Conservation (phyloP, 1,140 invertebrate genomes). For the Anastrepha ludens region DNA sequence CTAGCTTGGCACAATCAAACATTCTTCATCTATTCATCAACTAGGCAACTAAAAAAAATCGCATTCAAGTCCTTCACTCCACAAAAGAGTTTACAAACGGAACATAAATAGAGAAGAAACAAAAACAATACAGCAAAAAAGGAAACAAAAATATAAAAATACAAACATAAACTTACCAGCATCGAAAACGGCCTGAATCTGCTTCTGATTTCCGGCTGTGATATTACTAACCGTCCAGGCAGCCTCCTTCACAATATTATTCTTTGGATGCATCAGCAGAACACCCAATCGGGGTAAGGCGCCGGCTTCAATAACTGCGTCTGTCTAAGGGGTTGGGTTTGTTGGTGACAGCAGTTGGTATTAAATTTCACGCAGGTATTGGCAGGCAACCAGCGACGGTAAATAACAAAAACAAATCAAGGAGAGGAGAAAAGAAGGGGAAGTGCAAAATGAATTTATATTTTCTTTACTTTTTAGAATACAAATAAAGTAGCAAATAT, state of each 20-base stretch:
- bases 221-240: constrained; percentile 99
- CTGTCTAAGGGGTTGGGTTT: constrained; percentile 82
- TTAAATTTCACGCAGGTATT: constrained; percentile 39
- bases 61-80: background rate
- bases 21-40: background rate
- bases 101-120: background rate
- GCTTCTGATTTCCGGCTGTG: constrained; percentile 94
- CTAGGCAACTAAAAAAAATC: background rate
- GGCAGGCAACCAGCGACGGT: background rate
- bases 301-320: constrained; percentile 88
- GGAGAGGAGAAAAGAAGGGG: background rate
- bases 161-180: constrained; percentile 76
- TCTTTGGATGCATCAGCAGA: constrained; percentile 85
- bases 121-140: constrained; percentile 30
- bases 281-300: constrained; percentile 83
- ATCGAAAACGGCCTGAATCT: constrained; percentile 96
- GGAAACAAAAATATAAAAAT: constrained; percentile 23
- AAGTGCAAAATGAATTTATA: constrained; percentile 9
- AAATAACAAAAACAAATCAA: constrained; percentile 23
- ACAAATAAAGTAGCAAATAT: constrained; percentile 27
- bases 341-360: constrained; percentile 17
- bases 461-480: background rate
- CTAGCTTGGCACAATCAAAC: no score
- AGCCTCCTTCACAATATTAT: constrained; percentile 90
- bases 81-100: background rate